A percentile compares a stretch with the other conserved stretches of the same genome.
phyloP scores from a whole-genome alignment of 2,797 vertebrate genomes.

The Darevskia nairensis region DNA sequence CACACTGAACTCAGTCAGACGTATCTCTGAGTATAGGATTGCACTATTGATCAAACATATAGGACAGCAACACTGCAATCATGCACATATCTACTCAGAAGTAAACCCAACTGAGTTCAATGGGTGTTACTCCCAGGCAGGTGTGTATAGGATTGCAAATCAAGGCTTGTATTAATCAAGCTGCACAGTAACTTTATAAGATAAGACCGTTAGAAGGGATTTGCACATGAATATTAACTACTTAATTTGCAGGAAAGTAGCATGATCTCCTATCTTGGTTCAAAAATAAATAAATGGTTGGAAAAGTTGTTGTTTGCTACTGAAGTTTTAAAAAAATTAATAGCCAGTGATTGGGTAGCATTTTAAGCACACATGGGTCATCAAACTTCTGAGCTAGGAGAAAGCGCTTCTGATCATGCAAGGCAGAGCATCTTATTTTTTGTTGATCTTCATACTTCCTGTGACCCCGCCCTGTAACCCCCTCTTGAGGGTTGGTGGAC shows the following conservation, averaged over 20 bases:
- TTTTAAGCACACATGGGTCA: slow-evolving; percentile 13
- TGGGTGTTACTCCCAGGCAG: not conserved
- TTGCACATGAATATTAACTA: not conserved
- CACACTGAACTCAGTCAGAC: not conserved
- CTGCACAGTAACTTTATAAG: slow-evolving; percentile 15
- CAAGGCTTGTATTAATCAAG: slow-evolving; percentile 30
- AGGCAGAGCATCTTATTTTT: too few species aligned
- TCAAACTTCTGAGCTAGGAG: not conserved
- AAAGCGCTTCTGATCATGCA: not conserved
- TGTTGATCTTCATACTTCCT: not conserved
- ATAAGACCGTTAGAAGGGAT: slow-evolving; percentile 3
- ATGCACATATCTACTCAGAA: not conserved
- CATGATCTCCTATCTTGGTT: slow-evolving; percentile 47
- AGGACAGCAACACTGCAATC: not conserved
- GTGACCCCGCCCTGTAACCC: not conserved
- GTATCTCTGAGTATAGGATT: slow-evolving; percentile 32
- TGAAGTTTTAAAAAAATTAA: not conserved
- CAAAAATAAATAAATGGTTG: slow-evolving; percentile 57
- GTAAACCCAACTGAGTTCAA: not conserved
- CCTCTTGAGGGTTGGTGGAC: not conserved
- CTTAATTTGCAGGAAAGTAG: slow-evolving; percentile 51
- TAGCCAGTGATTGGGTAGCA: not conserved
- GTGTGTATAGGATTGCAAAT: not conserved
- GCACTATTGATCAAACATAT: not conserved
- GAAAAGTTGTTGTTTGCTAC: slow-evolving; percentile 35